Evolutionary conservation across 2,888 invertebrate genomes (phyloP).

Genomic region (Trimorus sp.): DNA sequence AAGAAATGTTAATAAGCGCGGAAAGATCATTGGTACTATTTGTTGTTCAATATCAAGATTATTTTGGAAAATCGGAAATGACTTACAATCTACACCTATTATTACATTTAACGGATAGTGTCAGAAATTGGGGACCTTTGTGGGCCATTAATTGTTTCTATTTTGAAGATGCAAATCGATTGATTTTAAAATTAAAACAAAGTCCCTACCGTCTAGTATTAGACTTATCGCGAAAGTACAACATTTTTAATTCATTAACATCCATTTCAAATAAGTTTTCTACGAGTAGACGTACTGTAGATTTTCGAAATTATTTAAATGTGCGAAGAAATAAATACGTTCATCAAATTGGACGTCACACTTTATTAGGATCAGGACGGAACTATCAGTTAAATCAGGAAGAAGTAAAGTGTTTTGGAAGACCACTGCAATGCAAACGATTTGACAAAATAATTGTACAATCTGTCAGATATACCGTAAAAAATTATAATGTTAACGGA

Average conservation of each 20-base stretch:
- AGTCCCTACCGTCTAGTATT: conserved; percentile 19
- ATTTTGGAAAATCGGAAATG: conserved; percentile 20
- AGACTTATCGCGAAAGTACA: conserved; percentile 34
- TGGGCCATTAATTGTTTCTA: conserved; percentile 40
- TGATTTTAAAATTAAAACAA: conserved; percentile 37
- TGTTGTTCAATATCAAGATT: conserved; percentile 13
- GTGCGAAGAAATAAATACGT: conserved; percentile 15
- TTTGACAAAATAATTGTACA: conserved; percentile 39
- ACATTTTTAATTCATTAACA: conserved; percentile 21
- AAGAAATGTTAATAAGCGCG: conserved; percentile 11
- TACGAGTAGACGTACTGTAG: background rate
- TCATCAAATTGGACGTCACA: conserved; percentile 8
- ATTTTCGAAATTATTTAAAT: no score
- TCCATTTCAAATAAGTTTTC: conserved; percentile 21
- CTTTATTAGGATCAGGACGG: conserved; percentile 34
- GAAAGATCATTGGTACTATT: conserved; percentile 10
- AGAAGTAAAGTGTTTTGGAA: conserved; percentile 20
- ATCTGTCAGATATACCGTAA: conserved; percentile 33
- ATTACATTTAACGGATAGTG: conserved; percentile 20
- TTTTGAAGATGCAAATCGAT: conserved; percentile 49
- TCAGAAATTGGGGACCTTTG: conserved; percentile 35
- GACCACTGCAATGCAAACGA: conserved; percentile 6
- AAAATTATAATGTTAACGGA: conserved; percentile 15
- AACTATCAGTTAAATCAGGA: conserved; percentile 24
- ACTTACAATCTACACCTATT: conserved; percentile 33